Evolutionary conservation across 1,140 invertebrate species (phyloP).

Genomic region (Trypoxylus dichotomus): DNA sequence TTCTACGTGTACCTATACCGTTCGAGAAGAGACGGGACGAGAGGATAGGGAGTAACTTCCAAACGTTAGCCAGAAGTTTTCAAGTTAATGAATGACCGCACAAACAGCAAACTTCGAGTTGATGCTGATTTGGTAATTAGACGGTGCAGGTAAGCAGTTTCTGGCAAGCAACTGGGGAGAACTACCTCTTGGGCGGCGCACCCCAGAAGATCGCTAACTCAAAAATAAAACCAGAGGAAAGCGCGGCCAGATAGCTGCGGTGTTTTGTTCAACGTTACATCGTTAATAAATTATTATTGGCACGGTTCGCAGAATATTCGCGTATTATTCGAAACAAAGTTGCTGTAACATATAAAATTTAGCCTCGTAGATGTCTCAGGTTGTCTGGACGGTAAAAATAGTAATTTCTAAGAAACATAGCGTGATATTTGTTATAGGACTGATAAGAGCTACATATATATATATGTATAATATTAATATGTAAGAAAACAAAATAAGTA

Average conservation of each 20-base stretch:
- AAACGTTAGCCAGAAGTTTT: conserved; percentile 29
- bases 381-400: too few relatives aligned
- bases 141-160: conserved; percentile 37
- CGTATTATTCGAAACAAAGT: too few relatives aligned
- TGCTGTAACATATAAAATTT: too few relatives aligned
- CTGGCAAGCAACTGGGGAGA: conserved; percentile 15
- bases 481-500: too few relatives aligned
- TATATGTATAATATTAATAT: too few relatives aligned
- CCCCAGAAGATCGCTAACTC: conserved; percentile 3
- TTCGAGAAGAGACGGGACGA: background rate
- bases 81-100: conserved; percentile 37
- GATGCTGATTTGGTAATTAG: conserved; percentile 49
- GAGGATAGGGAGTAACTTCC: background rate
- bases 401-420: too few relatives aligned
- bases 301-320: background rate
- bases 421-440: too few relatives aligned
- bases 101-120: conserved; percentile 42
- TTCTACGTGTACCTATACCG: background rate
- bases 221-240: background rate
- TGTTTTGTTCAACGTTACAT: background rate
- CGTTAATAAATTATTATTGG: conserved; percentile 16
- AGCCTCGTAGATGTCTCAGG: too few relatives aligned
- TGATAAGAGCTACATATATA: too few relatives aligned
- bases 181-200: background rate
- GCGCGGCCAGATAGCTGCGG: background rate